A percentile compares a stretch with the other conserved stretches of the same genome.
These are phyloP conservation scores for Synchiropus splendidus DNA, from an alignment of 2,113 vertebrate genomes.

Conservation along the genomic window DNA sequence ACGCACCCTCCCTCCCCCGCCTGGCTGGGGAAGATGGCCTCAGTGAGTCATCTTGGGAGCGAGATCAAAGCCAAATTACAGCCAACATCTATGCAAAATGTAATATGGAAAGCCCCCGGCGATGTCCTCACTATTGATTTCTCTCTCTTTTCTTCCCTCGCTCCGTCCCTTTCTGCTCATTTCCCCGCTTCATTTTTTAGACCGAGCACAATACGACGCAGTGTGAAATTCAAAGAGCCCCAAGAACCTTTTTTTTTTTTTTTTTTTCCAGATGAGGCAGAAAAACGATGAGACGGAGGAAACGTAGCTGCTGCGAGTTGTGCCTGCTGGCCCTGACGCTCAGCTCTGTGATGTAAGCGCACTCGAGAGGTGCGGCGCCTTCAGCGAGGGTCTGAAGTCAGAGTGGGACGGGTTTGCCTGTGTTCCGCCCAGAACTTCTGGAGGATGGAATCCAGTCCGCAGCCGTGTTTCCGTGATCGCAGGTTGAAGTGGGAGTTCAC, in stretches of 20 bases:
- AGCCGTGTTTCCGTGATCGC: too few relatives aligned
- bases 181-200: constrained; percentile 54
- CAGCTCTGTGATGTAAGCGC: constrained; percentile 63
- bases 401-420: too few relatives aligned
- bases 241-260: constrained; percentile 20
- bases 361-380: constrained; percentile 1
- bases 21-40: constrained; percentile 66
- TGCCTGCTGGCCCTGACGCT: constrained; percentile 65
- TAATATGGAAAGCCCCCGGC: constrained; percentile 71
- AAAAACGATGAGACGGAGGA: background rate
- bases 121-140: constrained; percentile 69
- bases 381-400: too few relatives aligned
- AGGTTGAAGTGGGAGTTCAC: too few relatives aligned
- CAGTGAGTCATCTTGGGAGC: constrained; percentile 71
- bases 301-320: constrained; percentile 32
- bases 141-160: constrained; percentile 38
- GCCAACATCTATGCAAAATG: constrained; percentile 74
- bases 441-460: too few relatives aligned
- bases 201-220: constrained; percentile 56
- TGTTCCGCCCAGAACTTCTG: too few relatives aligned
- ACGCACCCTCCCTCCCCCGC: constrained; percentile 21
- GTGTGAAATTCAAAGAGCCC: constrained; percentile 59
- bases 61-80: constrained; percentile 75
- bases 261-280: constrained; percentile 24
- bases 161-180: constrained; percentile 45